A percentile compares a stretch with the other conserved stretches of the same genome.
phyloP scores from a whole-genome alignment of 2,888 invertebrate genomes.

The Brassicogethes aeneus region DNA sequence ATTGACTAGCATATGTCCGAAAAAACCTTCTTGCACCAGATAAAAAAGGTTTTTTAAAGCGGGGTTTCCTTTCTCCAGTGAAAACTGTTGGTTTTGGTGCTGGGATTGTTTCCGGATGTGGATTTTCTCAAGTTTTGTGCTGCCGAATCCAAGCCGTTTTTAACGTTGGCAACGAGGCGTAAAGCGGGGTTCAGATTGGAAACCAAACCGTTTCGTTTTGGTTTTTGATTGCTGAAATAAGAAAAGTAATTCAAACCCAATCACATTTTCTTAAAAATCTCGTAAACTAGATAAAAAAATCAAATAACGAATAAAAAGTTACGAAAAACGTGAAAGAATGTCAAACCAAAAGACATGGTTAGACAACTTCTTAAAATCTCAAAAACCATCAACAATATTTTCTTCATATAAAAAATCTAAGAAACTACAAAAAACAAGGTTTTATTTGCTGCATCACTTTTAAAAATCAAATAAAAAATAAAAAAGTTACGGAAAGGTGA shows the following conservation, averaged over 20 bases:
- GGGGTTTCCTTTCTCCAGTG: slow-evolving; percentile 84
- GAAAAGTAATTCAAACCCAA: no score
- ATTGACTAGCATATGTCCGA: slow-evolving; percentile 26
- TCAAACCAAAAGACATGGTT: no score
- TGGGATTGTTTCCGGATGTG: slow-evolving; percentile 50
- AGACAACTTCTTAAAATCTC: no score
- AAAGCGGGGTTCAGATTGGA: slow-evolving; percentile 67
- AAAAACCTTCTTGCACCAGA: slow-evolving; percentile 5
- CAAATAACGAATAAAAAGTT: no score
- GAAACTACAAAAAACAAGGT: slow-evolving; percentile 3
- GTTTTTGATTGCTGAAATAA: slow-evolving; percentile 42
- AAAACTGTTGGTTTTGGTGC: slow-evolving; percentile 65
- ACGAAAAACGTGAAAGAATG: no score
- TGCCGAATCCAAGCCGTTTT: slow-evolving; percentile 60
- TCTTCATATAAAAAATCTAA: slow-evolving; percentile 1
- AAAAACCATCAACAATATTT: no score
- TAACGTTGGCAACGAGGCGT: slow-evolving; percentile 68
- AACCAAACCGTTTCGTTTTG: slow-evolving; percentile 76
- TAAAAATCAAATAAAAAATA: not conserved
- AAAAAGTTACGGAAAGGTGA: no score
- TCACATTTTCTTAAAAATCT: not conserved
- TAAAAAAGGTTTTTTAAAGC: slow-evolving; percentile 39
- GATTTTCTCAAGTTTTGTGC: slow-evolving; percentile 55
- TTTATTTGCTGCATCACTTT: not conserved
- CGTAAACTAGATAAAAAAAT: not conserved